Evolutionary conservation across 64 coral and sea anemone genomes (phyloP).

Genomic region (Porites australiensis): DNA sequence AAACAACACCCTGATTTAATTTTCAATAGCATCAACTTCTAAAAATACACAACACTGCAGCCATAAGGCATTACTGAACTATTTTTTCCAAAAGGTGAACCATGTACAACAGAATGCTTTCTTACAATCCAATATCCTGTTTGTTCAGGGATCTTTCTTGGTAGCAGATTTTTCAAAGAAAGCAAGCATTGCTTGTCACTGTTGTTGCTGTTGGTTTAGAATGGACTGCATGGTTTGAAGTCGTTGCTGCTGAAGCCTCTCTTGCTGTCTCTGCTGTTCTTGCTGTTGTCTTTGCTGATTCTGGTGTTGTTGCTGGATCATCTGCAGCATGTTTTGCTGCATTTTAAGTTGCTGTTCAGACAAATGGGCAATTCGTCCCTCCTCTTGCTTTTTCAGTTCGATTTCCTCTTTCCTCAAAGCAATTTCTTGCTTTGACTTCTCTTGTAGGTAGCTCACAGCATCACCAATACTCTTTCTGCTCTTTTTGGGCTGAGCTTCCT

Average conservation of each 20-base stretch:
- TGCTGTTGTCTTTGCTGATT: conserved; percentile 45
- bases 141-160: conserved; percentile 56
- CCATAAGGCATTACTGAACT: conserved; percentile 1
- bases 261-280: conserved; percentile 57
- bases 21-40: conserved; percentile 33
- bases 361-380: conserved; percentile 56
- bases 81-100: conserved; percentile 25
- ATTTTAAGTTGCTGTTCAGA: conserved; percentile 62
- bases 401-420: conserved; percentile 63
- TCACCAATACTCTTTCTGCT: conserved; percentile 68
- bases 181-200: conserved; percentile 52
- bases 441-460: conserved; percentile 61
- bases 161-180: conserved; percentile 67
- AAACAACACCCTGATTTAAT: conserved; percentile 54
- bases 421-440: conserved; percentile 60
- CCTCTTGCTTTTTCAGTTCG: conserved; percentile 56
- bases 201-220: conserved; percentile 66
- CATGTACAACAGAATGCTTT: conserved; percentile 34
- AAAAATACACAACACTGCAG: conserved; percentile 48
- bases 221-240: conserved; percentile 61
- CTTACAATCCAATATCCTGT: conserved; percentile 28
- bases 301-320: conserved; percentile 60
- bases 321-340: conserved; percentile 61
- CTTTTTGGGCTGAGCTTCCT: conserved; percentile 53
- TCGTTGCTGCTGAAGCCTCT: conserved; percentile 44